Evolutionary conservation across 2,113 vertebrate species (phyloP), one percentile per base, ranked within the genome.

Genomic region (Dromiciops gliroides): DNA sequence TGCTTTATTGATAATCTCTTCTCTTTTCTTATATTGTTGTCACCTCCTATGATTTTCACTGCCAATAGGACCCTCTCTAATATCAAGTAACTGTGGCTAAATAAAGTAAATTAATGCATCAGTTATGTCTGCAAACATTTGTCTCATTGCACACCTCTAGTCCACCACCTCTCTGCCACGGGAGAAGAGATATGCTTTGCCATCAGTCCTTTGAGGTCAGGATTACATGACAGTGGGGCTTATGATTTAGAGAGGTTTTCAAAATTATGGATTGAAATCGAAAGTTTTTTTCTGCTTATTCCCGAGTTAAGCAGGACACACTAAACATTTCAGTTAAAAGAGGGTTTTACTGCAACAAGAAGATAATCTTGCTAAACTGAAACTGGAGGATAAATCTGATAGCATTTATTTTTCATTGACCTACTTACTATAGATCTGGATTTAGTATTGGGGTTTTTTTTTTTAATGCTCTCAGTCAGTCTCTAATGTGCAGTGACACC

Each of bases 351-450:
- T 93, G 83, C 94, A 97, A 93, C 90, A 89, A 60, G 94, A 96
- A 94, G 97, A 96, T 97, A 97, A 96, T 97, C 95, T 97, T 88
- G 51, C 92, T 96, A 92, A 95, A 96, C 53, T 48, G 95, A 96
- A 97, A 96, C 95, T 95, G 96, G 95, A 97, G 93, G 94, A 94
- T 83, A 60, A 51, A 95, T 95, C 95, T 96, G 95, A 92, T 97
- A 96, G 19, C 92, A 94, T 95, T 97, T 90, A 53, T 23, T 96
- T 95, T 98, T 92, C 95, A 89, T 88, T 97, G 95, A 97, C 98
- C 97, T 97, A 94, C 94, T 97, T 97, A 92, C 50, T 7, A 24
- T 4, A 23, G 60, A 88, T 93, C 89, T 67, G 90, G 93, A 95
- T 97, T 96, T 97, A 94, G 53, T 83, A 51, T 31, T 49, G 67